Evolutionary conservation across 2,113 vertebrate species (phyloP).

Genomic region (Bubo blakistoni): DNA sequence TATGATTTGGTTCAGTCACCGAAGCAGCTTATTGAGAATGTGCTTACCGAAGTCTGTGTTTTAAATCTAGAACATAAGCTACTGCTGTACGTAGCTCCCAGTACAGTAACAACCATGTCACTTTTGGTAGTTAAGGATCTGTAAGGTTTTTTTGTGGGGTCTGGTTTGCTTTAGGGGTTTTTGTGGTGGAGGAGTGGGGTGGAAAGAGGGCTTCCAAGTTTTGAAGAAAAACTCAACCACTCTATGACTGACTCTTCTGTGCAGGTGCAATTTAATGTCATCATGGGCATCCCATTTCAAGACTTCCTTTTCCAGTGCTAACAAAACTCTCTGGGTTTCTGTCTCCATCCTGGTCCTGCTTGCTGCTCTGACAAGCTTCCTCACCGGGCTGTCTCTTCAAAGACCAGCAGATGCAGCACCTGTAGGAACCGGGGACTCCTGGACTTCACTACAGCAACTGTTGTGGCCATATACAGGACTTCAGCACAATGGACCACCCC

Average conservation of each 20-base stretch:
- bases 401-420: conserved; percentile 85
- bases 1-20: background rate
- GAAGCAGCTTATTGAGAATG: background rate
- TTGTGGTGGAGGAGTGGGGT: background rate
- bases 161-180: background rate
- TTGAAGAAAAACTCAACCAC: background rate
- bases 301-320: conserved; percentile 63
- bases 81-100: background rate
- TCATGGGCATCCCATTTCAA: conserved; percentile 35
- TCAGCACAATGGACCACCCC: conserved; percentile 84
- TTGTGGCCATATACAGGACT: conserved; percentile 89
- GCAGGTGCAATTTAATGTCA: conserved; percentile 37
- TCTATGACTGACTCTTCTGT: background rate
- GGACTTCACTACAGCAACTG: conserved; percentile 88
- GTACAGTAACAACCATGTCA: background rate
- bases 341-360: conserved; percentile 77
- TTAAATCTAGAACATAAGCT: background rate
- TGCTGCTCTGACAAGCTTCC: conserved; percentile 82
- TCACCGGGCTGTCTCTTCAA: conserved; percentile 85
- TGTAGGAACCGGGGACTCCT: conserved; percentile 83
- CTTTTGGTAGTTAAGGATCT: background rate
- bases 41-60: background rate
- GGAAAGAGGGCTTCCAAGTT: background rate
- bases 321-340: conserved; percentile 79
- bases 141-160: background rate